Conservation (phyloP, 2,797 vertebrate species). For the Psittacula derbiana region DNA sequence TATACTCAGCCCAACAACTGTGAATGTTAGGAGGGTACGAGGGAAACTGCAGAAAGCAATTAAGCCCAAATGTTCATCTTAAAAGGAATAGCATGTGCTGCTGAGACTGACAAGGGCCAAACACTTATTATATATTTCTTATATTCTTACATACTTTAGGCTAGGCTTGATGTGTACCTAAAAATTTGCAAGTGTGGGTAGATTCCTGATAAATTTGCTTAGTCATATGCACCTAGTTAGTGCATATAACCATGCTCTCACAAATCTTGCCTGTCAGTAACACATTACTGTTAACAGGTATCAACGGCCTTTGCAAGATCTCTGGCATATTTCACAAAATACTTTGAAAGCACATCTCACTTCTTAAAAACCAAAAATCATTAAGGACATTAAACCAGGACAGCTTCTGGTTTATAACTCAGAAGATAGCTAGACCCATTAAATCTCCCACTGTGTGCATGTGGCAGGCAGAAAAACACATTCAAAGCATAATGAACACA, state of each 20-base stretch:
- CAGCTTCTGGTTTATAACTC: not conserved
- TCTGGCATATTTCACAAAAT: not conserved
- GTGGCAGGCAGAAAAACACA: slow-evolving; percentile 41
- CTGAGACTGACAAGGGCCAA: not conserved
- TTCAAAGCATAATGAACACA: slow-evolving; percentile 10
- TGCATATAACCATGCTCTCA: not conserved
- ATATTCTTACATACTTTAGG: not conserved
- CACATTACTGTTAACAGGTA: not conserved
- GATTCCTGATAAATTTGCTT: not conserved
- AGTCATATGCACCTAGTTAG: not conserved
- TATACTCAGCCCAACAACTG: too few species aligned
- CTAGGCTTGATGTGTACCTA: not conserved
- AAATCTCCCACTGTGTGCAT: not conserved
- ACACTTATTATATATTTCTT: not conserved
- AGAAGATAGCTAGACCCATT: not conserved
- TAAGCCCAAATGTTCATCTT: not conserved
- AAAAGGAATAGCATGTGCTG: not conserved
- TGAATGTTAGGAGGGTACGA: not conserved
- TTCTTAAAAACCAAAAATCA: not conserved
- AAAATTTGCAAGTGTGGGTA: not conserved
- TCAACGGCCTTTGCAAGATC: not conserved
- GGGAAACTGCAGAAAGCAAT: not conserved
- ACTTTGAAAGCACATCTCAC: not conserved
- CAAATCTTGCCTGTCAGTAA: not conserved
- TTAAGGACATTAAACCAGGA: not conserved